phyloP scores from a whole-genome alignment of 2,113 vertebrate species.

The Spheniscus mendiculus region DNA sequence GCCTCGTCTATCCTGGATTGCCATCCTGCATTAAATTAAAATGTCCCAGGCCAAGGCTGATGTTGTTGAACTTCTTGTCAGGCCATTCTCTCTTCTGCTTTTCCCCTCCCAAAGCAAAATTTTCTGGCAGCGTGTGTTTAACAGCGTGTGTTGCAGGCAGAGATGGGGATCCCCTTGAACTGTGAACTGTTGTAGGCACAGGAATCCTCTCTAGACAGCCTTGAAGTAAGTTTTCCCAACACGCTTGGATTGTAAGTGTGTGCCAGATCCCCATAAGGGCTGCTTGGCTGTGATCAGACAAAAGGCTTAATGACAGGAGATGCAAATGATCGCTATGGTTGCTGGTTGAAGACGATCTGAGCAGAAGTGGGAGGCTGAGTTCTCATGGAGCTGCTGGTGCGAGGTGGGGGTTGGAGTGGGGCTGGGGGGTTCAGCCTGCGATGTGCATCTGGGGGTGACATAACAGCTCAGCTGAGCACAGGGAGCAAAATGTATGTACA shows the following conservation, averaged over 20 bases:
- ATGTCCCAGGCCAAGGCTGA: neutral
- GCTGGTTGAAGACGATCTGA: neutral
- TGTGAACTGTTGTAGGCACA: neutral
- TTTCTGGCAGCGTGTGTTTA: neutral
- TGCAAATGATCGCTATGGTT: neutral
- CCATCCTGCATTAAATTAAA: neutral
- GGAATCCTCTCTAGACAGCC: neutral
- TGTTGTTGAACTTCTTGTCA: neutral
- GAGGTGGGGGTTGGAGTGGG: neutral
- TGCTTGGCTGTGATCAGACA: constrained; percentile 8
- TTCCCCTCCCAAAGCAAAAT: neutral
- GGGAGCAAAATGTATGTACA: fast-evolving
- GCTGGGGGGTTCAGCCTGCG: neutral
- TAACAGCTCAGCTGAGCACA: fast-evolving
- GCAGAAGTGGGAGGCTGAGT: neutral
- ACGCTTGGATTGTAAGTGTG: neutral
- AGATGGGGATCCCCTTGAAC: neutral
- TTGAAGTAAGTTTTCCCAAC: neutral
- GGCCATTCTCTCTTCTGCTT: neutral
- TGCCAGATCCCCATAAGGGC: neutral
- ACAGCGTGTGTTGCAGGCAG: neutral
- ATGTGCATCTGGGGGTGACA: neutral
- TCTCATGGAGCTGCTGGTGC: neutral
- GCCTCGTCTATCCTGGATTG: neutral
- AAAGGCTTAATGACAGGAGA: neutral